Base-by-base conservation (phyloP, 2,113 vertebrate genomes). In the Petroica traversi region DNA sequence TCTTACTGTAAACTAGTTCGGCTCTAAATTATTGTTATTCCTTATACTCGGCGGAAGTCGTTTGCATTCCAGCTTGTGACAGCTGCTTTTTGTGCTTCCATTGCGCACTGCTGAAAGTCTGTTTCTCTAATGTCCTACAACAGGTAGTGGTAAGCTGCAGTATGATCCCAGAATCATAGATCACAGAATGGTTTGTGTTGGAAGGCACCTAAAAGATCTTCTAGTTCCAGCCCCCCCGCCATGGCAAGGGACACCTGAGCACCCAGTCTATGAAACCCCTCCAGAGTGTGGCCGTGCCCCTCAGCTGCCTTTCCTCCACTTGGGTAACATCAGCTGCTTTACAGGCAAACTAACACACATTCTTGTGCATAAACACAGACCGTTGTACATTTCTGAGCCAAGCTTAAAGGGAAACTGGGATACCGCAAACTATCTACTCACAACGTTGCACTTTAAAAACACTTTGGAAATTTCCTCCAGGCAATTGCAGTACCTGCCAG, bases 401-500 rank as follows among this genome's bases (percentile, higher is more conserved):
- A 78, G 45, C 59, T 74, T 87, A 31, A 92, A 91, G 59, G 18
- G 55, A 91, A 85, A 71, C 20, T 31, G 45, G 51, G 12, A 85
- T 88, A 57, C 52, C 85, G 79, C 33, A 92, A 96, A 66, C 23
- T 28, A 69, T 23, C 67, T 73, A 58, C 45, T 64, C 12, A 24
- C 12, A 90, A 57, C 38, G 12, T 11, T 25, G 51, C 17, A 83
- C 36, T 81, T 93, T 19, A 79, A 95, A 95, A 74, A 89, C 28
- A 24, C 41, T 76, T 57, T 19, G 28, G 67, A 46, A 58, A 74
- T 83, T 91, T 93, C 78, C 69, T 96, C 68, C 43, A 89, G 57
- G 75, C 66, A 93, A 83, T 75, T 92, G 26, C 28, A 81, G 72
- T 67, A 71, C 31, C 54, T 75, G 85, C 40, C 88, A 90, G 52